Percentiles rank a stretch among this genome's conserved stretches.
Evolutionary conservation across 2,113 vertebrate genomes (phyloP).

Genomic region (Heloderma charlesbogerti): DNA sequence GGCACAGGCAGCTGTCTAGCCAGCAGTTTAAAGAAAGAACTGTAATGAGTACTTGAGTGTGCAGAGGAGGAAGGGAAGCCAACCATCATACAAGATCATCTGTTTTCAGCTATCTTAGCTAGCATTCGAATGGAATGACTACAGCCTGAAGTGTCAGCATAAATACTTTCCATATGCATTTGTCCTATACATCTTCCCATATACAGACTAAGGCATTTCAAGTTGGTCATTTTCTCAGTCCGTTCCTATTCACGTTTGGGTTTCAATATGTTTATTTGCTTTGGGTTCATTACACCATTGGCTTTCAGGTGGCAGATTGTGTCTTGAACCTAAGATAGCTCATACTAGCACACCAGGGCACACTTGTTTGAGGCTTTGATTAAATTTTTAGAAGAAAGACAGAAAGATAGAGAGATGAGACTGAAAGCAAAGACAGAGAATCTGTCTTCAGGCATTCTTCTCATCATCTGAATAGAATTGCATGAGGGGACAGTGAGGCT

Average conservation of each 20-base stretch:
- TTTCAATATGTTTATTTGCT: background rate
- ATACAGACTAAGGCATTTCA: background rate
- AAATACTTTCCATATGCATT: conserved; percentile 9
- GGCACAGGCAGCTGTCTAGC: conserved; percentile 80
- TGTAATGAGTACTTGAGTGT: conserved; percentile 66
- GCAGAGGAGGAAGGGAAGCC: conserved; percentile 51
- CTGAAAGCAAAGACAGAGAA: background rate
- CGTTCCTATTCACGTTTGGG: background rate
- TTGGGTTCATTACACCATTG: background rate
- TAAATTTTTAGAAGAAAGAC: background rate
- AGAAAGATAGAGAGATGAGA: background rate
- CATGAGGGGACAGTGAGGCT: background rate
- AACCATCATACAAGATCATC: background rate
- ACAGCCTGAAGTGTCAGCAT: conserved; percentile 51
- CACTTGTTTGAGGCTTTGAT: background rate
- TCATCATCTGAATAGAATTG: too few species aligned
- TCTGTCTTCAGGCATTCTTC: too few species aligned
- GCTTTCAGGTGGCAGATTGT: background rate
- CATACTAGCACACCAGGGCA: too few species aligned
- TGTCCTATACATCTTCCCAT: background rate
- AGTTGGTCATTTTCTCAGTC: background rate
- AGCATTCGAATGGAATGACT: conserved; percentile 64
- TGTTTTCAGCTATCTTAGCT: conserved; percentile 62
- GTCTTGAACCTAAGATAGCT: background rate
- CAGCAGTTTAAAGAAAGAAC: conserved; percentile 79